Evolutionary conservation across 2,888 invertebrate species (phyloP), one percentile per base, ranked within the genome.

Genomic region (Scaptomyza polygonia): DNA sequence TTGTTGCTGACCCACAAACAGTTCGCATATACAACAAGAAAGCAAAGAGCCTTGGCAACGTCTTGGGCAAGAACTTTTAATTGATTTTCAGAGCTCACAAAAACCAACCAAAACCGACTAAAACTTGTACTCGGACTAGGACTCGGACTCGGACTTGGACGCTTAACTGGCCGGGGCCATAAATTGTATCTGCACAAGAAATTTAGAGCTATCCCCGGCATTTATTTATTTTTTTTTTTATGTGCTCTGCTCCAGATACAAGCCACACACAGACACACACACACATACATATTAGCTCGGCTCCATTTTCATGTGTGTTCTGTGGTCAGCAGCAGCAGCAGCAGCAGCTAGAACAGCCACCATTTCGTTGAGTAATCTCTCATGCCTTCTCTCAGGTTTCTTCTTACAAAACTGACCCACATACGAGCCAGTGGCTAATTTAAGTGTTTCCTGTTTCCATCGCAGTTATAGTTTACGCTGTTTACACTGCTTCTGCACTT

Each of bases 381-480:
- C 51, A 52, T 83, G 65, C 67, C 82, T 49, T 32, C 58, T 64
- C 73, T 69, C 82, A 82, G 82, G 86, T 83, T 87, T 82, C 86
- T 73, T 67, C 72, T 72, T 70, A 54, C 66, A 56, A 71, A 39
- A 75, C 73, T 84, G 82, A 86, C 89, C 87, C 87, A 88, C 80
- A 88, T 86, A 72, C 72, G 71, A 64, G 52, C 57, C 53, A 68
- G 80, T 77, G 86, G 82, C 88, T 83, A 83, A 83, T 83, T 83
- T 87, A 87, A 83, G 82, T 83, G 82, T 82, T 82, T 82, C 82
- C 87, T 87, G 82, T 72, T n/a, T n/a, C n/a, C 81, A 83, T 64
- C 78, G 79, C 71, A 86, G 76, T 85, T 82, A 87, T 87, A 87
- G 88, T 82, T 87, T 87, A 82, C 83, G 79, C 83, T 82, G 83